Evolutionary conservation across 2,797 vertebrate species (phyloP).

Genomic region (Hylomyscus alleni): DNA sequence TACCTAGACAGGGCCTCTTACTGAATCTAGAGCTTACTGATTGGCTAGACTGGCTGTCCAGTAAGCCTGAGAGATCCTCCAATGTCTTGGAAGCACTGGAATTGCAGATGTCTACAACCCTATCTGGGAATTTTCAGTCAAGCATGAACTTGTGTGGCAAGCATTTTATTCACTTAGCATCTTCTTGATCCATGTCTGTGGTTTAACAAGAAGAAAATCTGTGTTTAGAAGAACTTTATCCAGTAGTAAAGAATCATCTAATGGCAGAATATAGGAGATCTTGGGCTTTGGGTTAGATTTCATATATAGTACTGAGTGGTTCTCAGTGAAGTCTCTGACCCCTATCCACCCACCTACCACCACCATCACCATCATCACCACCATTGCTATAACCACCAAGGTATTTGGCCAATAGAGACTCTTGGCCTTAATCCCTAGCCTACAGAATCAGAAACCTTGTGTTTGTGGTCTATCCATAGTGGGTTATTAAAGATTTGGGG

Average conservation of each 20-base stretch:
- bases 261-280: background rate
- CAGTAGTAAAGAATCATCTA: background rate
- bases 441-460: background rate
- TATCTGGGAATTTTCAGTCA: background rate
- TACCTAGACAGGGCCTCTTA: background rate
- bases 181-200: background rate
- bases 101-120: background rate
- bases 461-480: background rate
- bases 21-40: background rate
- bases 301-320: rapidly evolving
- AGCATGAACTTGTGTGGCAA: background rate
- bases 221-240: background rate
- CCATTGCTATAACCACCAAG: background rate
- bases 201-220: slow-evolving; percentile 24
- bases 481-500: background rate
- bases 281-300: background rate
- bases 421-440: background rate
- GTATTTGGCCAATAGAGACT: background rate
- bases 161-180: background rate
- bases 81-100: background rate
- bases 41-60: background rate
- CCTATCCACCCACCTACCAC: background rate
- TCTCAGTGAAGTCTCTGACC: background rate
- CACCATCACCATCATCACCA: background rate
- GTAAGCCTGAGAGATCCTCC: no score